phyloP scores from a whole-genome alignment of 2,797 vertebrate genomes.

The Columba guinea region DNA sequence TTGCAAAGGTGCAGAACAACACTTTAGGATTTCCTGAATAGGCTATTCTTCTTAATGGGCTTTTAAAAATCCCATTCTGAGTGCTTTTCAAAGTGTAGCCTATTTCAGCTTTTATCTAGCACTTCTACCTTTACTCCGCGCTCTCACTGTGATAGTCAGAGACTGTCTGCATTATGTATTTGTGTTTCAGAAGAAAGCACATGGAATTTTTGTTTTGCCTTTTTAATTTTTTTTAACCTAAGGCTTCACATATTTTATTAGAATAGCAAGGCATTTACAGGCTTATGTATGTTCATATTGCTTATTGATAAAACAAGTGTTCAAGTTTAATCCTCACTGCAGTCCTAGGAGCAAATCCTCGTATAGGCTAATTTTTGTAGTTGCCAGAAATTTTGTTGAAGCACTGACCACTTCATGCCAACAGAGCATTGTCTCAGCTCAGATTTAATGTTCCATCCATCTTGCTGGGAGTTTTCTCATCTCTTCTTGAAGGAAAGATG shows the following conservation, averaged over 20 bases:
- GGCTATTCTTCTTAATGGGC: slow-evolving; percentile 30
- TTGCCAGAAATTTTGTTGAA: background rate
- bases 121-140: background rate
- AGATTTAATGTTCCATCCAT: background rate
- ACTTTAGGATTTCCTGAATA: slow-evolving; percentile 15
- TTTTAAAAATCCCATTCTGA: slow-evolving; percentile 13
- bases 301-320: background rate
- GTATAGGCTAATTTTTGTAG: background rate
- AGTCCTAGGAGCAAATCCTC: background rate
- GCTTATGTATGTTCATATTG: background rate
- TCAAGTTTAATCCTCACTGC: background rate
- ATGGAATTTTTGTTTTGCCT: background rate
- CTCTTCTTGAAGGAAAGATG: slow-evolving; percentile 31
- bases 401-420: background rate
- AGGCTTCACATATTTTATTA: background rate
- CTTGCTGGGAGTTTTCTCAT: slow-evolving; percentile 5
- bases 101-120: slow-evolving; percentile 28
- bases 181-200: background rate
- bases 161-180: background rate
- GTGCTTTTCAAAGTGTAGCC: background rate
- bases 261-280: background rate
- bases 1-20: background rate
- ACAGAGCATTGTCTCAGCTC: background rate
- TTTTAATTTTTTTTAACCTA: background rate
- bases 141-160: background rate